Conservation (phyloP, 2,888 invertebrate genomes). For the Dicyrtomina minuta region DNA sequence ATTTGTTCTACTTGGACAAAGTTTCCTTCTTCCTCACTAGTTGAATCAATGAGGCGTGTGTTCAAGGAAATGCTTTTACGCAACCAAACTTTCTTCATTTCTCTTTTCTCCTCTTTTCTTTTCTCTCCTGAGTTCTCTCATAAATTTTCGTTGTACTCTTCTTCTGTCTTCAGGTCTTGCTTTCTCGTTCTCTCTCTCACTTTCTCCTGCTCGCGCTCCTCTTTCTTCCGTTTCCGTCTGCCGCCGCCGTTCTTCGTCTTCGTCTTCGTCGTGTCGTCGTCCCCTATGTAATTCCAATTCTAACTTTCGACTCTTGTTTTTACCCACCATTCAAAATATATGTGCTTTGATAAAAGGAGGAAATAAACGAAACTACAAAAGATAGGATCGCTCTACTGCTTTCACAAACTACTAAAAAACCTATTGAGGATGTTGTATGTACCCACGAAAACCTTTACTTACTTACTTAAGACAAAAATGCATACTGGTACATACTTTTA, state of each 20-base stretch:
- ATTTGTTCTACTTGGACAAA: too few relatives aligned
- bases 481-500: too few relatives aligned
- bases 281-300: too few relatives aligned
- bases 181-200: neutral
- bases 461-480: too few relatives aligned
- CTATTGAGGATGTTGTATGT: too few relatives aligned
- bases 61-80: constrained; percentile 26
- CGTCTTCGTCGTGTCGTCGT: neutral
- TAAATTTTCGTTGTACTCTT: constrained; percentile 14
- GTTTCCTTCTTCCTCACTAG: constrained; percentile 37
- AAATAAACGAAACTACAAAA: too few relatives aligned
- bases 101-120: neutral
- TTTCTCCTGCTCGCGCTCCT: neutral
- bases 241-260: neutral
- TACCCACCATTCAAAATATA: too few relatives aligned
- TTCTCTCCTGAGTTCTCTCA: constrained; percentile 7
- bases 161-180: neutral
- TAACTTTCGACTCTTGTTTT: too few relatives aligned
- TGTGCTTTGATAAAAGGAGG: too few relatives aligned
- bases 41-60: constrained; percentile 45
- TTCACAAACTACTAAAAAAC: too few relatives aligned
- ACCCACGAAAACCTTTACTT: too few relatives aligned
- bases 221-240: neutral
- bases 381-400: too few relatives aligned
- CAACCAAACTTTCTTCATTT: constrained; percentile 17